phyloP scores from a whole-genome alignment of 2,888 invertebrate genomes.

The Drosophila peninsularis region DNA sequence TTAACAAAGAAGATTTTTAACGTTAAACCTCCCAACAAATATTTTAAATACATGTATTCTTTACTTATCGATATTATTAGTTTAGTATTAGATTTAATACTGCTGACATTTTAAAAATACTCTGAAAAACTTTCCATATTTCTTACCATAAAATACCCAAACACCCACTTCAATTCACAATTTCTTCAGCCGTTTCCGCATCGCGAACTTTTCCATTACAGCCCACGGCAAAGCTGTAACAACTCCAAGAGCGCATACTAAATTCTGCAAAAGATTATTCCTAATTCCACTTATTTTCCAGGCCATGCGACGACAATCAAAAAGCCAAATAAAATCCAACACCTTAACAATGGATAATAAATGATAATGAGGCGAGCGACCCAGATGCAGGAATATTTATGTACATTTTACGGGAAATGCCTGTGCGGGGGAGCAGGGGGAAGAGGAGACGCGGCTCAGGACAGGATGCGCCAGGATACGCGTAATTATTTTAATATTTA shows the following conservation, averaged over 20 bases:
- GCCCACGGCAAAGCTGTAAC: background rate
- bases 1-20: too few species aligned
- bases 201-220: background rate
- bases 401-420: background rate
- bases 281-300: constrained; percentile 9
- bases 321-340: constrained; percentile 40
- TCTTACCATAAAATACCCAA: background rate
- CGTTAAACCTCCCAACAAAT: too few species aligned
- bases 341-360: constrained; percentile 61
- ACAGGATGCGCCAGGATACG: constrained; percentile 29
- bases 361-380: constrained; percentile 61
- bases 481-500: constrained; percentile 71
- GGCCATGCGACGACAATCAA: background rate
- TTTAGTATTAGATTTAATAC: too few species aligned
- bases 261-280: background rate
- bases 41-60: too few species aligned
- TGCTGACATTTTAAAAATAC: background rate
- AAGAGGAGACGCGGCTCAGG: background rate
- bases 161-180: background rate
- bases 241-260: background rate
- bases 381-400: constrained; percentile 21
- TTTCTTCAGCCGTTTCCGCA: too few species aligned
- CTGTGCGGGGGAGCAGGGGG: background rate
- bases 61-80: too few species aligned
- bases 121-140: background rate